These are phyloP conservation scores for Emys orbicularis DNA, from an alignment of 2,797 vertebrate species.

Conservation along the genomic window DNA sequence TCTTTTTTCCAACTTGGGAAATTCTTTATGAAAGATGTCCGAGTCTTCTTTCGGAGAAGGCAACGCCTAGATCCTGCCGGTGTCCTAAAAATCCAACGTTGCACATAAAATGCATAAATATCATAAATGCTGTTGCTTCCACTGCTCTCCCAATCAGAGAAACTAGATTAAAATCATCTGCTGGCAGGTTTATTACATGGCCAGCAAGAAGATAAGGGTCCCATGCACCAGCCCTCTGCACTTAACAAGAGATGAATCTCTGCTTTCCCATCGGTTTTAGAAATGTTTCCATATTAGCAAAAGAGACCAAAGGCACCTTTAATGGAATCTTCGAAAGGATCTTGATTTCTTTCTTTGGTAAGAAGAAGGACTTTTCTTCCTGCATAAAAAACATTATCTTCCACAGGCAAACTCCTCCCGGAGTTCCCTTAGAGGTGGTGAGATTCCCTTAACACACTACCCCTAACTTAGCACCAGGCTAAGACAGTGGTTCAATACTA, in stretches of 20 bases:
- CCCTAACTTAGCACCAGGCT: accelerated
- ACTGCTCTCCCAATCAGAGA: slow-evolving; percentile 57
- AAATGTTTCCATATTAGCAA: slow-evolving; percentile 33
- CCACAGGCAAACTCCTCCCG: accelerated
- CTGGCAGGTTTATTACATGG: slow-evolving; percentile 71
- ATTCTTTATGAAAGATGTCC: slow-evolving; percentile 21
- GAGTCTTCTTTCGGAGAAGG: background rate
- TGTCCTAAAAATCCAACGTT: slow-evolving; percentile 33
- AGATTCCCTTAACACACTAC: accelerated
- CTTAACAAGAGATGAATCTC: slow-evolving; percentile 62
- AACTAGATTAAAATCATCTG: slow-evolving; percentile 68
- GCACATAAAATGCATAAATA: slow-evolving; percentile 60
- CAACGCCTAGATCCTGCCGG: slow-evolving; percentile 33
- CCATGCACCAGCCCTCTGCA: slow-evolving; percentile 65
- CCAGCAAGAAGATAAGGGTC: slow-evolving; percentile 69
- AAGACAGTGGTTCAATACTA: accelerated
- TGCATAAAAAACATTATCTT: background rate
- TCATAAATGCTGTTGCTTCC: slow-evolving; percentile 40
- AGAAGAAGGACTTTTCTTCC: background rate
- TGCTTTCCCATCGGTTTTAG: slow-evolving; percentile 61
- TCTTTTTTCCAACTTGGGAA: slow-evolving; percentile 28
- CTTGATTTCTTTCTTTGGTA: slow-evolving; percentile 31
- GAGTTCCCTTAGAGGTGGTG: background rate
- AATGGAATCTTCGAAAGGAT: background rate
- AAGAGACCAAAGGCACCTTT: background rate